Base-by-base conservation (phyloP, 2,113 vertebrate genomes). In the Callorhinus ursinus region DNA sequence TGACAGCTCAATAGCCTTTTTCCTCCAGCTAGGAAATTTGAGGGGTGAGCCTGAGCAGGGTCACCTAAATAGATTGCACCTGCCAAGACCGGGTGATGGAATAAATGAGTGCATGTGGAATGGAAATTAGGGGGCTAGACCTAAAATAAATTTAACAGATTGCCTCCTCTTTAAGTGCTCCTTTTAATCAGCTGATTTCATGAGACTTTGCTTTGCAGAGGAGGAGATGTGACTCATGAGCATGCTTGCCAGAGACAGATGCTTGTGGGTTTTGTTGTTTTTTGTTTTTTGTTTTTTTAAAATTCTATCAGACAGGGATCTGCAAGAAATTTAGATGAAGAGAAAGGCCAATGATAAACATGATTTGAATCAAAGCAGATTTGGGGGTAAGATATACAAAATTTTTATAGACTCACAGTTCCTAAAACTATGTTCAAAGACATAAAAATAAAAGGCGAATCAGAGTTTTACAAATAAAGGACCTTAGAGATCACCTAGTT, bases 211-310 rank as follows among this genome's bases (percentile, higher is more conserved):
- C 82, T 94, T 94, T 93, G 92, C 95, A 93, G 82, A 95, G 74
- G 67, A 90, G 84, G 90, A 94, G 92, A 90, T 63, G 57, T 97
- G 98, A 96, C 76, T 97, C 95, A 95, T 31, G 59, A 87, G 83
- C n/a, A 76, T n/a, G 22, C 71, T 93, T 95, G 93, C 97, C 96
- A 96, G 93, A 96, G 92, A 97, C 96, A 96, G 96, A 97, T 97
- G 97, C 96, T 93, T 84, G 93, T 89, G 92, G 92, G 77, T 4
- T 92, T 93, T 74, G 74, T 92, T 90, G 72, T 93, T 63, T 16
- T 85, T 39, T 26, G 36, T 46, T 4, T 55, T 49, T 55, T 69
- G 28, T 77, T 92, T 69, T 51, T 77, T 77, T 31, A 49, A 77
- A 96, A 94, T 93, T 93, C 83, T 97, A 92, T 96, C 92, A 96